These are phyloP conservation scores for Scotopteryx bipunctaria DNA, from an alignment of 2,888 invertebrate species.

Conservation along the genomic window DNA sequence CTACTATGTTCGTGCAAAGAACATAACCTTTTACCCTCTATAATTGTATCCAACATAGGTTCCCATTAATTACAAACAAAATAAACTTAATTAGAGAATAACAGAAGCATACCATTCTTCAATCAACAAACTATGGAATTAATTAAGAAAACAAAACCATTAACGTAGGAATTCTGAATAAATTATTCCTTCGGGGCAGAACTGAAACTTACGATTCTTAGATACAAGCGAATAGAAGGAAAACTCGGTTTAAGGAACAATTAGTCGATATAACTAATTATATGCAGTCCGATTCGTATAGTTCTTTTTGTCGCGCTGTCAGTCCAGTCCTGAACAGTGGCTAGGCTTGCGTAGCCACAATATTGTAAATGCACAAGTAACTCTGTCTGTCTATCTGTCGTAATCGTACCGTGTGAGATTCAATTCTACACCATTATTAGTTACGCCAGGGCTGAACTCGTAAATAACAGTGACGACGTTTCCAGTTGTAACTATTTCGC, in stretches of 20 bases:
- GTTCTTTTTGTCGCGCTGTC: too few species aligned
- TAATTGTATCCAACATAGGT: background rate
- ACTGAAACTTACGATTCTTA: conserved; percentile 7
- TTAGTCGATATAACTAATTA: too few species aligned
- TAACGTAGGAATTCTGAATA: conserved; percentile 37
- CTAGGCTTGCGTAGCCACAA: too few species aligned
- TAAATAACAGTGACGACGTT: conserved; percentile 38
- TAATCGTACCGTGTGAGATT: background rate
- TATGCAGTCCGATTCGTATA: too few species aligned
- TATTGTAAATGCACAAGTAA: too few species aligned
- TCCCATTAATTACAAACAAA: conserved; percentile 22
- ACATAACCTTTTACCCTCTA: conserved; percentile 4
- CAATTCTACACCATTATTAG: conserved; percentile 1
- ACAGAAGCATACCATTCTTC: conserved; percentile 26
- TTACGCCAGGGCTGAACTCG: conserved; percentile 16
- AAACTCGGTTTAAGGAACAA: conserved; percentile 3
- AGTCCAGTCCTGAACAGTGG: too few species aligned
- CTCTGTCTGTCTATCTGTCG: background rate
- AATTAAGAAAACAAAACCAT: conserved; percentile 40
- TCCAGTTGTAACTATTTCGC: conserved; percentile 37
- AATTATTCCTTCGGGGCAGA: conserved; percentile 30
- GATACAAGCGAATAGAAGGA: background rate
- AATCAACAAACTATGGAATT: conserved; percentile 40
- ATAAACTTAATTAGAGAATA: conserved; percentile 22
- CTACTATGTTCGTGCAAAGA: conserved; percentile 6